Conservation (phyloP, 2,888 invertebrate species). For the Escarpia spicata region DNA sequence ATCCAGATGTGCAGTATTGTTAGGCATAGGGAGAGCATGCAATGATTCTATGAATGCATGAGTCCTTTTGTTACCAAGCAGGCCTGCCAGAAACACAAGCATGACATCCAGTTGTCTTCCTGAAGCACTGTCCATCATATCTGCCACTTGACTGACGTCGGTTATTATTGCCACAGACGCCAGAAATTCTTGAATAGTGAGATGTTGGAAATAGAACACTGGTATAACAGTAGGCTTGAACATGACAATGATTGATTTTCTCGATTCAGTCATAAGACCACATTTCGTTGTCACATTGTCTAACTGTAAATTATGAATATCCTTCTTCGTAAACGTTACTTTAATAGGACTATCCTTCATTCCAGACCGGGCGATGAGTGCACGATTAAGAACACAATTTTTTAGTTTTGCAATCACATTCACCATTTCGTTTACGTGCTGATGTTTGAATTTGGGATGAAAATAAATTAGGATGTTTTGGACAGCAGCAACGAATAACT, state of each 20-base stretch:
- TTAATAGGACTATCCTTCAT: neutral
- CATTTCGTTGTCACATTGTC: neutral
- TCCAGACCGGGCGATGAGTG: neutral
- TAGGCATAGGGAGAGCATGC: neutral
- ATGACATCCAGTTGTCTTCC: neutral
- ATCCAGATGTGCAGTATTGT: neutral
- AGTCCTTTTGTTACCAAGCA: neutral
- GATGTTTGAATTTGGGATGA: too few relatives aligned
- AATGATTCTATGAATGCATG: neutral
- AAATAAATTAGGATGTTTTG: too few relatives aligned
- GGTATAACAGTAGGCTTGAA: neutral
- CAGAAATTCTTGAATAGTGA: too few relatives aligned
- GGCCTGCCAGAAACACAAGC: neutral
- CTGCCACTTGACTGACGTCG: too few relatives aligned
- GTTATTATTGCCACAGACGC: too few relatives aligned
- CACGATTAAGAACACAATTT: too few relatives aligned
- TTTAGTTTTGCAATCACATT: too few relatives aligned
- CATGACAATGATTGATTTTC: neutral
- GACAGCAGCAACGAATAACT: too few relatives aligned
- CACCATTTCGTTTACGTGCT: too few relatives aligned
- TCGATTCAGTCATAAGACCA: neutral
- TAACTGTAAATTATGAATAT: neutral
- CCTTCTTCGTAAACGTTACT: neutral
- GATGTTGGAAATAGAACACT: too few relatives aligned
- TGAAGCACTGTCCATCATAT: neutral